phyloP scores from a whole-genome alignment of 2,113 vertebrate species.

The Rhabdomys dilectus region DNA sequence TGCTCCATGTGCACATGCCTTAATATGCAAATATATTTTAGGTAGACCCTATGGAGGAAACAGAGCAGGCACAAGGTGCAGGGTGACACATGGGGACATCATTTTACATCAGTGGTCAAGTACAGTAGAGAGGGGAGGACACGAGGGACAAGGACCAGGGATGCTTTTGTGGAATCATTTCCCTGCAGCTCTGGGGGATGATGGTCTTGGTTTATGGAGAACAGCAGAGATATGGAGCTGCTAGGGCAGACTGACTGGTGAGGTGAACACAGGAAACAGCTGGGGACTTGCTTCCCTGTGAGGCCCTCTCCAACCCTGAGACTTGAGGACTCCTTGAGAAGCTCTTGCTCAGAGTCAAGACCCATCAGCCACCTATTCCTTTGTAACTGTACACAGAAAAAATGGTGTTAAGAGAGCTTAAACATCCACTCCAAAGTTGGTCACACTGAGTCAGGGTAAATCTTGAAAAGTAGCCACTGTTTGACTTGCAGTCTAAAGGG shows the following conservation, averaged over 20 bases:
- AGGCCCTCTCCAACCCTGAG: not conserved
- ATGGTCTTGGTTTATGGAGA: not conserved
- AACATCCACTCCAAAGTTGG: not conserved
- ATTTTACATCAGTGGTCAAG: not conserved
- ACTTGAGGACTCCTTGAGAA: not conserved
- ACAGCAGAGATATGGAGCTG: not conserved
- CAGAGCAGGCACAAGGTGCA: not conserved
- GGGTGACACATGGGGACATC: not conserved
- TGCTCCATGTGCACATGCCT: not conserved
- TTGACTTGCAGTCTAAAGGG: not conserved
- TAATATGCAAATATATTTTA: not conserved
- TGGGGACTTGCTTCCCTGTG: not conserved
- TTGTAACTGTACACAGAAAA: not conserved
- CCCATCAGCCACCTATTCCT: not conserved
- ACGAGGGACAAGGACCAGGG: not conserved
- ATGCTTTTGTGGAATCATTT: not conserved
- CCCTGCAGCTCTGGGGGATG: not conserved
- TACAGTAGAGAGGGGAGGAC: not conserved
- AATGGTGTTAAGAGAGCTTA: not conserved
- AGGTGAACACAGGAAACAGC: rapidly evolving
- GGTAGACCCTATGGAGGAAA: not conserved
- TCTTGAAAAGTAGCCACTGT: not conserved
- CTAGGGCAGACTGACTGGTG: not conserved
- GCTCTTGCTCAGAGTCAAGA: not conserved
- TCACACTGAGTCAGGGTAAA: not conserved